Percentiles rank a stretch among this genome's conserved stretches.
Evolutionary conservation across 2,888 invertebrate species (phyloP).

Genomic region (Scrobipalpa atriplicella): DNA sequence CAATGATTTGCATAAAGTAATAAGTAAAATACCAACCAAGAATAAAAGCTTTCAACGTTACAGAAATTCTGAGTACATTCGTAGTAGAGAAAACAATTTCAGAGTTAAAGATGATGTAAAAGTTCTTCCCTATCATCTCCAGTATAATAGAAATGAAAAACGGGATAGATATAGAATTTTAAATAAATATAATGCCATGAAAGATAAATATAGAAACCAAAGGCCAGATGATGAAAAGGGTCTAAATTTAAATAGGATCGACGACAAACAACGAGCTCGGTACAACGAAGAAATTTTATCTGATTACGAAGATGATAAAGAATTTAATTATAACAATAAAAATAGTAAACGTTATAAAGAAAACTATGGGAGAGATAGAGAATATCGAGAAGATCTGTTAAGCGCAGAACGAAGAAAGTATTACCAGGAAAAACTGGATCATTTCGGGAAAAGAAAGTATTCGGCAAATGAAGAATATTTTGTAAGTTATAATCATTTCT

Average conservation of each 20-base stretch:
- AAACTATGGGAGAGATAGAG: background rate
- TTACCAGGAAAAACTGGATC: conserved; percentile 63
- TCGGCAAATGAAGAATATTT: background rate
- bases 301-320: background rate
- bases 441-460: conserved; percentile 48
- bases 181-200: background rate
- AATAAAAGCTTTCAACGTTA: background rate
- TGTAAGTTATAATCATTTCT: background rate
- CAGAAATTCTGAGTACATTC: background rate
- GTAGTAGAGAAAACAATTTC: background rate
- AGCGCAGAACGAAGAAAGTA: conserved; percentile 56
- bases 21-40: background rate
- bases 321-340: background rate
- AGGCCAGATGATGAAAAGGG: background rate
- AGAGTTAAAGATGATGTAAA: conserved; percentile 8
- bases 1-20: background rate
- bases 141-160: background rate
- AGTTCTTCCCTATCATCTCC: background rate
- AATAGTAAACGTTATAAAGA: background rate
- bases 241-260: background rate
- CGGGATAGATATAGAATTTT: background rate
- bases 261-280: background rate
- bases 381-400: conserved; percentile 42
- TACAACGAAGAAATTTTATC: conserved; percentile 11
- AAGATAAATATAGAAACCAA: background rate